These are phyloP conservation scores for Euzetes globulus DNA, from an alignment of 2,888 invertebrate species.

Conservation along the genomic window DNA sequence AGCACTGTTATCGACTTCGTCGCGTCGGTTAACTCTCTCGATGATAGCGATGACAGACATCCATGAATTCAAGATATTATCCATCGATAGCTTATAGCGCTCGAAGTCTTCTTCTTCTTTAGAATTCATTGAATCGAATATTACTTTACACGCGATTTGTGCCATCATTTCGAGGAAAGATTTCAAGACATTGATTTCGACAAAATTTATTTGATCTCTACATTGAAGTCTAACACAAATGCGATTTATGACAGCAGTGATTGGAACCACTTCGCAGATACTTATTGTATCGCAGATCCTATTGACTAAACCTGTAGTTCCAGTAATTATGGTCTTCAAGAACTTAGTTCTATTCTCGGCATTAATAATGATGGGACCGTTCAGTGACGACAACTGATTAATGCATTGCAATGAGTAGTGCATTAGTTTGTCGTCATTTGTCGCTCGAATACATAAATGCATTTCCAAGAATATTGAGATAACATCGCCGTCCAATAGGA, in stretches of 20 bases:
- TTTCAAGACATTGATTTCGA: conserved; percentile 1
- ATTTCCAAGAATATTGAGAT: conserved; percentile 69
- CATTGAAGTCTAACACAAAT: conserved; percentile 35
- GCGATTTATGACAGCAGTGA: conserved; percentile 27
- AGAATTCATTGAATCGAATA: conserved; percentile 17
- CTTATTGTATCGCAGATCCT: conserved; percentile 20
- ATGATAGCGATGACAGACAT: conserved; percentile 51
- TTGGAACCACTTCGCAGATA: conserved; percentile 20
- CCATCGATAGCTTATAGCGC: conserved; percentile 60
- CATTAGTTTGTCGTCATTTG: conserved; percentile 50
- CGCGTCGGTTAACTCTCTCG: conserved; percentile 31
- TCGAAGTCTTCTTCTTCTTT: conserved; percentile 46
- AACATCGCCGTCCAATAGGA: conserved; percentile 65
- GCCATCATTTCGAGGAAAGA: conserved; percentile 27
- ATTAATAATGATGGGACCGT: conserved; percentile 54
- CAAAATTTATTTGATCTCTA: conserved; percentile 16
- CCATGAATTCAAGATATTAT: conserved; percentile 63
- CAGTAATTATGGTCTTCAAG: conserved; percentile 55
- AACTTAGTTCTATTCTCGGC: conserved; percentile 54
- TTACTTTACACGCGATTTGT: conserved; percentile 36
- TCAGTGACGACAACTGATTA: conserved; percentile 66
- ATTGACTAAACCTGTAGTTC: conserved; percentile 41
- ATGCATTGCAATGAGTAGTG: conserved; percentile 72
- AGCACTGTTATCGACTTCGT: conserved; percentile 41
- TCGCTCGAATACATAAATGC: conserved; percentile 34